Conservation (phyloP, 2,797 vertebrate species). For the Chelon auratus region DNA sequence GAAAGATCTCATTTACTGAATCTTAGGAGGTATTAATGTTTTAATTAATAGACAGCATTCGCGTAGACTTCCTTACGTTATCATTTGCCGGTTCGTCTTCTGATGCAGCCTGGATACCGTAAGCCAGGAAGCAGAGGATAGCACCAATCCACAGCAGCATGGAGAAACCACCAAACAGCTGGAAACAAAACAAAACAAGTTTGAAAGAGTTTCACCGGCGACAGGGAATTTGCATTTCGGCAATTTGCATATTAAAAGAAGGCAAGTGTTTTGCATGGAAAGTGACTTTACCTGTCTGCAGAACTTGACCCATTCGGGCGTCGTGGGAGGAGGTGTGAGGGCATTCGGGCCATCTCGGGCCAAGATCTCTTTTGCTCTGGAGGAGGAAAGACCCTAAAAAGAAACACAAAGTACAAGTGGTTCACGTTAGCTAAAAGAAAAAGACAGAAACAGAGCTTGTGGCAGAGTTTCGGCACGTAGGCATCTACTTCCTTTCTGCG, state of each 20-base stretch:
- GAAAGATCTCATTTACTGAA: background rate
- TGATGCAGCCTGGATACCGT: constrained; percentile 87
- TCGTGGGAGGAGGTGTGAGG: constrained; percentile 95
- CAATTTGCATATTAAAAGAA: constrained; percentile 32
- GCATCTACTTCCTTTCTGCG: constrained; percentile 15
- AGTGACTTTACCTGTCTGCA: constrained; percentile 84
- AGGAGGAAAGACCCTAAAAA: constrained; percentile 88
- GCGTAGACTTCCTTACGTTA: constrained; percentile 78
- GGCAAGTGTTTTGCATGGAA: constrained; percentile 14
- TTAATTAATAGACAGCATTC: background rate
- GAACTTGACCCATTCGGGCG: constrained; percentile 98
- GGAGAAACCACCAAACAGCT: constrained; percentile 96
- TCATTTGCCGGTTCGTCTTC: constrained; percentile 90
- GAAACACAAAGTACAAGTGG: background rate
- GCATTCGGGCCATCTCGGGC: constrained; percentile 93
- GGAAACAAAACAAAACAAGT: background rate
- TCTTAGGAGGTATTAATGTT: no score
- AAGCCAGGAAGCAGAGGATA: constrained; percentile 93
- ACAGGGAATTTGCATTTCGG: constrained; percentile 9
- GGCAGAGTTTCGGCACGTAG: background rate
- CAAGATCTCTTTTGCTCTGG: constrained; percentile 92
- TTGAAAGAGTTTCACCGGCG: background rate
- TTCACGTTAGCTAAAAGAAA: background rate
- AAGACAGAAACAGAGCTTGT: no score
- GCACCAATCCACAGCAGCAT: constrained; percentile 97